Evolutionary conservation across 2,113 vertebrate genomes (phyloP).

Genomic region (Meles meles): DNA sequence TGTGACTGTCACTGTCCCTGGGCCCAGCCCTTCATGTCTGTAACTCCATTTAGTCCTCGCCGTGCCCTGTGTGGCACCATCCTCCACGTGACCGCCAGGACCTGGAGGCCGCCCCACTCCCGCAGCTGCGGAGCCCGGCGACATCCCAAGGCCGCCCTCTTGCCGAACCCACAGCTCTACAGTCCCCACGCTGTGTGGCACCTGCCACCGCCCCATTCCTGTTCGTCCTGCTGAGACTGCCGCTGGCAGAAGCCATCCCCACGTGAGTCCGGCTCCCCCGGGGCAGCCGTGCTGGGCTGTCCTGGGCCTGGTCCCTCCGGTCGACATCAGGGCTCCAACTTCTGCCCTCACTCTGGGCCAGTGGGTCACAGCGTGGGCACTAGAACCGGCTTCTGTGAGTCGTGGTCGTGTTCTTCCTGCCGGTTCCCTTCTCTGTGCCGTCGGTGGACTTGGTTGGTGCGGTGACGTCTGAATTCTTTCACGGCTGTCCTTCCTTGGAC

Average conservation of each 20-base stretch:
- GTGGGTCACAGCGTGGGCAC: fast-evolving
- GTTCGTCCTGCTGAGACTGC: fast-evolving
- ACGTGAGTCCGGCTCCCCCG: fast-evolving
- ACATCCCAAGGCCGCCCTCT: neutral
- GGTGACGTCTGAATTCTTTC: too few species aligned
- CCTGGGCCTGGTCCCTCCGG: too few species aligned
- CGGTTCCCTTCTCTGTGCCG: neutral
- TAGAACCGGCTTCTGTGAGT: neutral
- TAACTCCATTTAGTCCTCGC: neutral
- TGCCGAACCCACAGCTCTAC: neutral
- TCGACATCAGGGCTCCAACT: neutral
- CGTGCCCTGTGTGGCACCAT: fast-evolving
- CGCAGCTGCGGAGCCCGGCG: neutral
- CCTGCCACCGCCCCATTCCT: neutral
- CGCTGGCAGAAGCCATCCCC: neutral
- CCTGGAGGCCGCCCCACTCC: neutral
- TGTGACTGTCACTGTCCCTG: neutral
- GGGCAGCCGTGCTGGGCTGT: neutral
- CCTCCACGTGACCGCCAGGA: neutral
- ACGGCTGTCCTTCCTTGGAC: neutral
- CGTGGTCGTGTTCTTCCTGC: neutral
- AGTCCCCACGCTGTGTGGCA: neutral
- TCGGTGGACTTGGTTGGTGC: too few species aligned
- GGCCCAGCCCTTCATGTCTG: neutral
- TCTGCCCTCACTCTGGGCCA: neutral